Evolutionary conservation across 2,113 vertebrate genomes (phyloP).

Genomic region (Barbus barbus): DNA sequence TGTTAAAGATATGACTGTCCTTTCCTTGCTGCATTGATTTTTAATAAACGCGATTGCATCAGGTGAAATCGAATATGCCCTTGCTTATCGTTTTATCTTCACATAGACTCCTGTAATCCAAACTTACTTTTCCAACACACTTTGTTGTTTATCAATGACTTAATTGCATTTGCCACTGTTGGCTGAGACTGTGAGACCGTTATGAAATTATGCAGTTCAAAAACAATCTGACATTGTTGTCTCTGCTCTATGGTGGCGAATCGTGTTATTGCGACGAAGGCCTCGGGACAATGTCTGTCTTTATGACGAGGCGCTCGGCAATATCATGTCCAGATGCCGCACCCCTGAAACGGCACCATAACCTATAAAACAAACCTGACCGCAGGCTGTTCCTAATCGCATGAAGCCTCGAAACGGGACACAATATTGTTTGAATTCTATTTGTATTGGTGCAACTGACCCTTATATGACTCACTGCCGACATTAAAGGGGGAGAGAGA

Average conservation of each 20-base stretch:
- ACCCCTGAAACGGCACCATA: slow-evolving; percentile 65
- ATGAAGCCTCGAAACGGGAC: slow-evolving; percentile 82
- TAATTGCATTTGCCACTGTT: slow-evolving; percentile 62
- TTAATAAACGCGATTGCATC: slow-evolving; percentile 57
- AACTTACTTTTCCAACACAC: slow-evolving; percentile 54
- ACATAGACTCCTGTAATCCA: slow-evolving; percentile 57
- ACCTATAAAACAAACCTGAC: slow-evolving; percentile 82
- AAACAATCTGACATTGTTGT: slow-evolving; percentile 63
- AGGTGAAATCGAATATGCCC: slow-evolving; percentile 50
- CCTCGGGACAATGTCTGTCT: slow-evolving; percentile 61
- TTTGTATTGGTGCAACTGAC: slow-evolving; percentile 93
- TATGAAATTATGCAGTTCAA: slow-evolving; percentile 58
- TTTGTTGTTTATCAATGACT: slow-evolving; percentile 57
- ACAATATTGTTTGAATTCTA: slow-evolving; percentile 93
- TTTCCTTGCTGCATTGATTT: slow-evolving; percentile 34
- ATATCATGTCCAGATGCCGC: slow-evolving; percentile 67
- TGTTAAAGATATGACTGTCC: slow-evolving; percentile 40
- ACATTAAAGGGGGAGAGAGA: slow-evolving; percentile 69
- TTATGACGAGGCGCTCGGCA: slow-evolving; percentile 54
- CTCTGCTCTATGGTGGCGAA: slow-evolving; percentile 56
- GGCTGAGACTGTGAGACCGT: slow-evolving; percentile 40
- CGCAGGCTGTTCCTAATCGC: slow-evolving; percentile 79
- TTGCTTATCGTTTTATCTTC: slow-evolving; percentile 53
- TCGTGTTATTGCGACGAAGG: slow-evolving; percentile 62
- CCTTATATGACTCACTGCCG: slow-evolving; percentile 84